Base-by-base conservation (phyloP, 2,113 vertebrate species). In the Vidua macroura region DNA sequence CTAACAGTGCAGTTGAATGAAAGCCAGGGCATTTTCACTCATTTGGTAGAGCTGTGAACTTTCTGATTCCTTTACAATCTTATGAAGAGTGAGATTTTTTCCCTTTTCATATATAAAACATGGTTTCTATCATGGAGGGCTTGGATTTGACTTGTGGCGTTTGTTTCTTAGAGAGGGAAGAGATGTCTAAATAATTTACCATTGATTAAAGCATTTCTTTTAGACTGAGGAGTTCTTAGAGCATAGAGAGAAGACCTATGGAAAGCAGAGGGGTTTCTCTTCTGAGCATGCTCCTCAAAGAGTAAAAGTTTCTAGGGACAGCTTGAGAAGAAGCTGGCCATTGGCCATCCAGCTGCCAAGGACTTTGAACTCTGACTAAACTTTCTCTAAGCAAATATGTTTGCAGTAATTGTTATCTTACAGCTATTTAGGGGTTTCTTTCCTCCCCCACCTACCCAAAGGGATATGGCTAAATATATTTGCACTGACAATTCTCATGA, bases 381-480 rank as follows among this genome's bases (percentile, higher is more conserved):
- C 63, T 90, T 96, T 97, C 94, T 89, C 91, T 93, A 92, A 95
- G 69, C 52, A 88, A 96, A 76, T 53, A 81, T 72, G n/a, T 76
- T 90, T 92, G 77, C 49, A 88, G 88, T 73, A 91, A 94, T 86
- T 84, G 77, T 96, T 96, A 95, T 94, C 81, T 91, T 92, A 67
- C 37, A 95, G 88, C 94, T 94, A 88, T 87, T 94, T 94, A 94
- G 93, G 94, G 78, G 87, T 81, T 73, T 95, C 27, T 85, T 93
- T 94, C 86, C 83, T 94, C 83, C 73, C 83, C 91, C 91, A 93
- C 48, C 88, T 92, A 94, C 96, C 81, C 83, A 78, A 95, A 94
- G 88, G 92, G 81, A 86, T 96, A 92, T 35, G 74, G 93, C 96
- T 96, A 97, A 97, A 97, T 97, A 97, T 93, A 92, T 68, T 90